These are phyloP conservation scores for Tetanocera ferruginea DNA, from an alignment of 2,888 invertebrate species.

Conservation along the genomic window DNA sequence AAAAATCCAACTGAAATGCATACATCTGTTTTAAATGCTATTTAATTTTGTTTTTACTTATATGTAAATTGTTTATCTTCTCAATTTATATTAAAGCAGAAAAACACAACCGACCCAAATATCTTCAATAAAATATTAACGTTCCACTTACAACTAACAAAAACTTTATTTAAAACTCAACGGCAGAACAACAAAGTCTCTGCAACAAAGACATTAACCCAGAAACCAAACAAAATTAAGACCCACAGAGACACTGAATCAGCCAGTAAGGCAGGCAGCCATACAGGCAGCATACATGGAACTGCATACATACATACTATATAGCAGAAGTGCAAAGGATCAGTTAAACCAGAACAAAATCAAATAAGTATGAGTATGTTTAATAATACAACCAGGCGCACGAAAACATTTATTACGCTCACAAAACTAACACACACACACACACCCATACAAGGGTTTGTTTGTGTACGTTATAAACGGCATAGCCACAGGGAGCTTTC, in stretches of 20 bases:
- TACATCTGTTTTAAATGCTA: too few species aligned
- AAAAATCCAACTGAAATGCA: too few species aligned
- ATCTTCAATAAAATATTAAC: not conserved
- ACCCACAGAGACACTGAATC: not conserved
- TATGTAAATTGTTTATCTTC: too few species aligned
- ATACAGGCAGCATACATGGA: not conserved
- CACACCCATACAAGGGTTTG: not conserved
- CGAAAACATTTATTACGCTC: not conserved
- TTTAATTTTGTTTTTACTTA: too few species aligned
- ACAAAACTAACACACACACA: not conserved
- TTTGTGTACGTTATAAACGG: not conserved
- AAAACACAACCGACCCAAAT: not conserved
- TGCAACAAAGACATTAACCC: conserved; percentile 10
- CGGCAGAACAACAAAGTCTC: not conserved
- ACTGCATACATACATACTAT: not conserved
- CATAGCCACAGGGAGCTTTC: not conserved
- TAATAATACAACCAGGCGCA: conserved; percentile 7
- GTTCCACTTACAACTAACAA: not conserved
- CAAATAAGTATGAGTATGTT: not conserved
- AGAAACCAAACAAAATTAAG: not conserved
- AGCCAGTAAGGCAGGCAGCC: not conserved
- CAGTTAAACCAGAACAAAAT: not conserved
- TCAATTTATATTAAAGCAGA: not conserved
- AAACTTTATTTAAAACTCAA: conserved; percentile 15
- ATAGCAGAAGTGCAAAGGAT: not conserved